Conservation (phyloP, 2,113 vertebrate genomes). For the Telmatochromis sp. region DNA sequence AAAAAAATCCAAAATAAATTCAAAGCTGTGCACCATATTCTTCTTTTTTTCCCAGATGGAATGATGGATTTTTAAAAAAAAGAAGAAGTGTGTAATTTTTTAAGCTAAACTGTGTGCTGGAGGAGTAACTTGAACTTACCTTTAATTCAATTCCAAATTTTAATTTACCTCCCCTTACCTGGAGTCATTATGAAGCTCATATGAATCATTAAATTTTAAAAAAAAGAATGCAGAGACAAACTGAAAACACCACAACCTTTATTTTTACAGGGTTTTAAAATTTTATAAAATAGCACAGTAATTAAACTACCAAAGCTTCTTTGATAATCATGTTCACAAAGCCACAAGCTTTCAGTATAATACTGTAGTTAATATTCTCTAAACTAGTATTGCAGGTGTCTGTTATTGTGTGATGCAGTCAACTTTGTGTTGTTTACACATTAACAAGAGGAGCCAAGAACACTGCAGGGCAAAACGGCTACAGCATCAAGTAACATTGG, state of each 20-base stretch:
- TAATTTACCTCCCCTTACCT: not conserved
- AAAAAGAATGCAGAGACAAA: not conserved
- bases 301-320: conserved; percentile 46
- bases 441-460: not conserved
- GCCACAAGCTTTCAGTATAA: conserved; percentile 41
- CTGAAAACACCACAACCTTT: conserved; percentile 57
- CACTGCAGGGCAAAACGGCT: not conserved
- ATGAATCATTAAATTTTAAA: not conserved
- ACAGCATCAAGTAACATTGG: conserved; percentile 27
- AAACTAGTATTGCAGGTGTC: conserved; percentile 44
- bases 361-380: conserved; percentile 36
- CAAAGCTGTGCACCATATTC: not conserved
- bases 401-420: not conserved
- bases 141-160: not conserved
- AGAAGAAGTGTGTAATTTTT: not conserved
- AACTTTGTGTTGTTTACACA: not conserved
- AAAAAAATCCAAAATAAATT: not conserved
- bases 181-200: not conserved
- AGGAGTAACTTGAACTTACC: not conserved
- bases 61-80: no score
- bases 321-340: conserved; percentile 39
- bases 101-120: not conserved
- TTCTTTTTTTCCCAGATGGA: no score
- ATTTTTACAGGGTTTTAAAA: conserved; percentile 51
- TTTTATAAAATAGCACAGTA: conserved; percentile 59